phyloP scores from a whole-genome alignment of 2,888 invertebrate species.

The Melipona beecheii region DNA sequence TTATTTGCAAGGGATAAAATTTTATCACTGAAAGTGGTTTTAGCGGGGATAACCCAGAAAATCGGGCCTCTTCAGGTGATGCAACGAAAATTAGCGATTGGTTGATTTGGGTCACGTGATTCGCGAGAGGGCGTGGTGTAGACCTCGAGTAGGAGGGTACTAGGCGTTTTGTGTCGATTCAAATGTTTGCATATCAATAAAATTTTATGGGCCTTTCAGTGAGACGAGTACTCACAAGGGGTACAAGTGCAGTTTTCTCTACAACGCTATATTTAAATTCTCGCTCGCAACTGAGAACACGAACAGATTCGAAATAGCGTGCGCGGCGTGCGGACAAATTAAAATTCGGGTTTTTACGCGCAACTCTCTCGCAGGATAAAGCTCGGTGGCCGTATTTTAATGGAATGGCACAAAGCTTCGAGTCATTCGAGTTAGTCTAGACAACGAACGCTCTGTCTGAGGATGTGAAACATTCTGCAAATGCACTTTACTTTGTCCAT shows the following conservation, averaged over 20 bases:
- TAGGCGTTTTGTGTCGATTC: too few species aligned
- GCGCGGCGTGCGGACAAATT: not conserved
- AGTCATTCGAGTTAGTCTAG: conserved; percentile 60
- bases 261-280: not conserved
- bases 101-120: too few species aligned
- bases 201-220: too few species aligned
- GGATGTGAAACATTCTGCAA: conserved; percentile 54
- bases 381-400: conserved; percentile 28
- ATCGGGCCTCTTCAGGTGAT: too few species aligned
- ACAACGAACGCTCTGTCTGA: conserved; percentile 58
- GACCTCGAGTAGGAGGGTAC: too few species aligned
- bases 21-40: not conserved
- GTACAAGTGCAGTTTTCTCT: too few species aligned
- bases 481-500: conserved; percentile 61
- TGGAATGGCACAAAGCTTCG: conserved; percentile 47
- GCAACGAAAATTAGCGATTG: too few species aligned
- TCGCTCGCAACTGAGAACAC: not conserved
- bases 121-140: too few species aligned
- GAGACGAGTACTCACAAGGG: too few species aligned
- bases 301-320: accelerated
- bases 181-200: too few species aligned
- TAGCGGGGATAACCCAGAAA: too few species aligned
- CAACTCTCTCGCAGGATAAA: not conserved
- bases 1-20: not conserved
- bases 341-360: conserved; percentile 20